A percentile compares a stretch with the other conserved stretches of the same genome.
Conservation (phyloP, 1,140 invertebrate genomes). For the Anastrepha ludens region DNA sequence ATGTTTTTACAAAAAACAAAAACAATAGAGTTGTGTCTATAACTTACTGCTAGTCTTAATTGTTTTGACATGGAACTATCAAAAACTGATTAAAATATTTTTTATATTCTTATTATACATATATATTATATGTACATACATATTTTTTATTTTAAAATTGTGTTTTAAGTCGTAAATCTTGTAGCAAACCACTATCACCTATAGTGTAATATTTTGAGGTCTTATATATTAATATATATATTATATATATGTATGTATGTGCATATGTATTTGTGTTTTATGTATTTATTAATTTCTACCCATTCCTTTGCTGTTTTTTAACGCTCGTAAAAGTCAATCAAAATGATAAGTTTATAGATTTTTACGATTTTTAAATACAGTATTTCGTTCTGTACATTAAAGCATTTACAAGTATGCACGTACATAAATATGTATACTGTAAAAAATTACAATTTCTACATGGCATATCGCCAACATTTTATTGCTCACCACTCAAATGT, state of each 20-base stretch:
- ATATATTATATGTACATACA: too few species aligned
- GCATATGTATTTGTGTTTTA: not conserved
- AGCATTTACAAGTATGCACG: not conserved
- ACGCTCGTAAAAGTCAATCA: constrained; percentile 39
- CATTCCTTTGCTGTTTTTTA: not conserved
- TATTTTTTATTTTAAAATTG: not conserved
- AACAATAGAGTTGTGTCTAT: not conserved
- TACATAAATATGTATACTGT: not conserved
- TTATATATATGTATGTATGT: too few species aligned
- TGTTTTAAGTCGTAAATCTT: constrained; percentile 14
- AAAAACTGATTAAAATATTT: not conserved
- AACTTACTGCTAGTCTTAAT: not conserved
- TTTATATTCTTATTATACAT: not conserved
- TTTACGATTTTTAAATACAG: not conserved
- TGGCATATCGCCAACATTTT: not conserved
- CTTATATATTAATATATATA: too few species aligned
- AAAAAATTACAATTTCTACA: constrained; percentile 8
- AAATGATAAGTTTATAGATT: not conserved
- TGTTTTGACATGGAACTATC: not conserved
- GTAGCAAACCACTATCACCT: not conserved
- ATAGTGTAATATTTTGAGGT: not conserved
- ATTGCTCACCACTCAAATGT: constrained; percentile 26
- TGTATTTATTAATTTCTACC: not conserved
- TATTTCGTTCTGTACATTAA: not conserved
- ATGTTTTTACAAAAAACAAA: too few species aligned